phyloP scores from a whole-genome alignment of 2,888 invertebrate species.

The Sericinus montela region DNA sequence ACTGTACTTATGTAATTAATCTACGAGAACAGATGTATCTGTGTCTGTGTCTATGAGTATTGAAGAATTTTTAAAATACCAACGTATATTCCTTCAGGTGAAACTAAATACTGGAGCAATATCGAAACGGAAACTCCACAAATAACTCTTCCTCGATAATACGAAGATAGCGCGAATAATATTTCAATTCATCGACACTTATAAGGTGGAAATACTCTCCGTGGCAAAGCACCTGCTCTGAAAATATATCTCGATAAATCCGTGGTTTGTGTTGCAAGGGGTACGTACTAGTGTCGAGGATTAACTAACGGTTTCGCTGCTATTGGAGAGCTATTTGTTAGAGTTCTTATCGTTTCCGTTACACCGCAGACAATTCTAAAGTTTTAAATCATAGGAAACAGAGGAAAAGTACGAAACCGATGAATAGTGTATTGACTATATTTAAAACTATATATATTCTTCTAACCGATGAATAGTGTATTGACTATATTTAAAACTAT shows the following conservation, averaged over 20 bases:
- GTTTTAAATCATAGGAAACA: background rate
- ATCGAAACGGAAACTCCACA: conserved; percentile 25
- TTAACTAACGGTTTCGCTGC: conserved; percentile 9
- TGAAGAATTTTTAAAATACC: background rate
- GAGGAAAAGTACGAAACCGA: too few species aligned
- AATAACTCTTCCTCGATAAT: conserved; percentile 40
- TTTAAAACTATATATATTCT: too few species aligned
- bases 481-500: too few species aligned
- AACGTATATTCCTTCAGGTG: background rate
- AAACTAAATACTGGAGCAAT: background rate
- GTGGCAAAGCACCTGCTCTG: conserved; percentile 39
- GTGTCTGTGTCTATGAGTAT: too few species aligned
- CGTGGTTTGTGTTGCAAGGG: conserved; percentile 19
- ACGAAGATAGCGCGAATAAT: conserved; percentile 46
- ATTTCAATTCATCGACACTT: conserved; percentile 50
- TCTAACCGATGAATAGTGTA: too few species aligned
- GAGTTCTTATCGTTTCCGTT: conserved; percentile 5
- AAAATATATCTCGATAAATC: conserved; percentile 27
- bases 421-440: too few species aligned
- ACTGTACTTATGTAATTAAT: too few species aligned
- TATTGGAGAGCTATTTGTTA: conserved; percentile 1
- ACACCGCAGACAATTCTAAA: background rate
- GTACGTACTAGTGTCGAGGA: conserved; percentile 2
- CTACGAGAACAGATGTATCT: too few species aligned
- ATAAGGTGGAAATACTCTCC: conserved; percentile 33